These are phyloP conservation scores for Colinus virginianus DNA, from an alignment of 2,113 vertebrate genomes.

Conservation along the genomic window DNA sequence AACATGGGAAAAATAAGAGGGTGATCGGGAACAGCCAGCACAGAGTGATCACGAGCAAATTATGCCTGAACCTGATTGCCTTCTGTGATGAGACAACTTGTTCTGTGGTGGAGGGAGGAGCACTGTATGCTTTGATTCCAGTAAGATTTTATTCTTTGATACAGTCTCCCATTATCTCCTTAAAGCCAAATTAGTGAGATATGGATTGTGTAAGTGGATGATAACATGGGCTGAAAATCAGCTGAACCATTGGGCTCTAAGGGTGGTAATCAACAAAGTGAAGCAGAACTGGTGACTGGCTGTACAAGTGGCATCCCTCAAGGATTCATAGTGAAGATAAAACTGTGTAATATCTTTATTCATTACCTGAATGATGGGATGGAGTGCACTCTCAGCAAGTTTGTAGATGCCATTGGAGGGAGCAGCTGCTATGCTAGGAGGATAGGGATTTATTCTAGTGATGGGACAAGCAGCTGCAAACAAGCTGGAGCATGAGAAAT, in stretches of 20 bases:
- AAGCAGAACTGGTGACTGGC: background rate
- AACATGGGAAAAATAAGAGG: background rate
- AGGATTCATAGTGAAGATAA: background rate
- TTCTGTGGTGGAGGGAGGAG: constrained; percentile 3
- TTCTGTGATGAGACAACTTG: constrained; percentile 25
- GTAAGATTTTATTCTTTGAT: constrained; percentile 2
- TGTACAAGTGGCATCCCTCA: background rate
- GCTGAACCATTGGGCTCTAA: background rate
- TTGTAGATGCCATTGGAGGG: background rate
- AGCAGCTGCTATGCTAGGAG: background rate
- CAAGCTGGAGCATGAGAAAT: background rate
- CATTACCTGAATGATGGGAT: background rate
- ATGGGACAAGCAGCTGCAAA: background rate
- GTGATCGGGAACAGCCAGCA: background rate
- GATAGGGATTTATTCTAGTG: background rate
- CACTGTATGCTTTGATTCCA: constrained; percentile 16
- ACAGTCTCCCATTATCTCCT: constrained; percentile 9
- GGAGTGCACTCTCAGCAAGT: background rate
- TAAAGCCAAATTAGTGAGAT: constrained; percentile 10
- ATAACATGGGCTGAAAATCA: constrained; percentile 21
- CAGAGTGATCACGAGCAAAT: constrained; percentile 31
- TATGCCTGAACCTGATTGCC: constrained; percentile 35
- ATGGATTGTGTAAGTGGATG: background rate
- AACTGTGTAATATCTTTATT: background rate
- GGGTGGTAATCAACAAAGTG: constrained; percentile 7